Conservation (phyloP, 2,113 vertebrate species). For the Okapia johnstoni region DNA sequence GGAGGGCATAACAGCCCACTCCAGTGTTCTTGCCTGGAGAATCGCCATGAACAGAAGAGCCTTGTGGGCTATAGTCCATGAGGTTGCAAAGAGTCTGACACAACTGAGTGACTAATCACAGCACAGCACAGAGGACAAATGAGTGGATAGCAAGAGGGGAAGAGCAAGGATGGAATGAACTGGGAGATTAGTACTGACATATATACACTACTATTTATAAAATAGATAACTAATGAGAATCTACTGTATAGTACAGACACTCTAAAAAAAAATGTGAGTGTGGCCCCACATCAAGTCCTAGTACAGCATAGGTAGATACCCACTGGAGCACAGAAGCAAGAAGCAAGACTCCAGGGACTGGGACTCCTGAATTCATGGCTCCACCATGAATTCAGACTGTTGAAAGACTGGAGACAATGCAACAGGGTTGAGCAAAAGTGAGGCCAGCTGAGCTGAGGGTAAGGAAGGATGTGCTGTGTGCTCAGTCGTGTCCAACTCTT, state of each 20-base stretch:
- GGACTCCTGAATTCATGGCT: background rate
- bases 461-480: background rate
- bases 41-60: background rate
- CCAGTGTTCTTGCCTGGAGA: background rate
- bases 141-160: background rate
- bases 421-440: fast-evolving
- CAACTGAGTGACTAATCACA: background rate
- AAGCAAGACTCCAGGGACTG: background rate
- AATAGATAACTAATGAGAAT: background rate
- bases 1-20: background rate
- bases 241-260: background rate
- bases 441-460: background rate
- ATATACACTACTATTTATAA: background rate
- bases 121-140: background rate
- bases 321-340: background rate
- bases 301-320: background rate
- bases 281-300: background rate
- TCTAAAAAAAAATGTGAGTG: background rate
- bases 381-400: background rate
- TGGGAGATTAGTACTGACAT: background rate
- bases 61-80: background rate
- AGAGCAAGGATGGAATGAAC: background rate
- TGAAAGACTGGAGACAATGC: background rate
- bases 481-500: background rate
- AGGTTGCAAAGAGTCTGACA: background rate